Evolutionary conservation across 2,797 vertebrate genomes (phyloP).

Genomic region (Alfaro cultratus): DNA sequence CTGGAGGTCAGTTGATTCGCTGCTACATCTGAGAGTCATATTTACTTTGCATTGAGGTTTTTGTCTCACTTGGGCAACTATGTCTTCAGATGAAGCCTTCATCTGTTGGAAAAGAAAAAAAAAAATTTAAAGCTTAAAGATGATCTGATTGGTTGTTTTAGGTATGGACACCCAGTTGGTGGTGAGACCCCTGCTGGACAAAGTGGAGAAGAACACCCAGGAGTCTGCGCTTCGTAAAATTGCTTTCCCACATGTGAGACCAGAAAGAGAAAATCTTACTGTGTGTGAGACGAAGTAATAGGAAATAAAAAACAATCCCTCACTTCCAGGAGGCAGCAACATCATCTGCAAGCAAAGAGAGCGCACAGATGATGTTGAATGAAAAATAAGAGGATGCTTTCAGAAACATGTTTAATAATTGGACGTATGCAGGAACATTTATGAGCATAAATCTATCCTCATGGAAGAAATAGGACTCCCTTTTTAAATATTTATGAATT

Average conservation of each 20-base stretch:
- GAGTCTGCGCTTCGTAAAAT: conserved; percentile 85
- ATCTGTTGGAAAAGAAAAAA: neutral
- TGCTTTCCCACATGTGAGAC: conserved; percentile 90
- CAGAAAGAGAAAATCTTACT: neutral
- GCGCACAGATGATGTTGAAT: neutral
- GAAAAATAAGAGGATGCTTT: neutral
- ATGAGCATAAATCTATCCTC: neutral
- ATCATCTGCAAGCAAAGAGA: neutral
- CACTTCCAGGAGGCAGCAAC: neutral
- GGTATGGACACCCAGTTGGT: conserved; percentile 92
- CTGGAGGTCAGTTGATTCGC: conserved; percentile 83
- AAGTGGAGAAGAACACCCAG: conserved; percentile 82
- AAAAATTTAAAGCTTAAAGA: neutral
- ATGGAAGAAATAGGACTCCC: neutral
- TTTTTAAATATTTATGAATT: neutral
- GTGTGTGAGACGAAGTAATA: neutral
- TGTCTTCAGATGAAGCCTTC: neutral
- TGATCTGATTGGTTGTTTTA: conserved; percentile 47
- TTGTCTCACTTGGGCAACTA: neutral
- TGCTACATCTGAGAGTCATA: neutral
- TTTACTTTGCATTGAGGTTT: neutral
- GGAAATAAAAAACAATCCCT: neutral
- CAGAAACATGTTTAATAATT: neutral
- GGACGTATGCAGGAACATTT: neutral
- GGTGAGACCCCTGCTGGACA: conserved; percentile 91